Conservation (phyloP, 2,113 vertebrate genomes). For the Erinaceus europaeus region DNA sequence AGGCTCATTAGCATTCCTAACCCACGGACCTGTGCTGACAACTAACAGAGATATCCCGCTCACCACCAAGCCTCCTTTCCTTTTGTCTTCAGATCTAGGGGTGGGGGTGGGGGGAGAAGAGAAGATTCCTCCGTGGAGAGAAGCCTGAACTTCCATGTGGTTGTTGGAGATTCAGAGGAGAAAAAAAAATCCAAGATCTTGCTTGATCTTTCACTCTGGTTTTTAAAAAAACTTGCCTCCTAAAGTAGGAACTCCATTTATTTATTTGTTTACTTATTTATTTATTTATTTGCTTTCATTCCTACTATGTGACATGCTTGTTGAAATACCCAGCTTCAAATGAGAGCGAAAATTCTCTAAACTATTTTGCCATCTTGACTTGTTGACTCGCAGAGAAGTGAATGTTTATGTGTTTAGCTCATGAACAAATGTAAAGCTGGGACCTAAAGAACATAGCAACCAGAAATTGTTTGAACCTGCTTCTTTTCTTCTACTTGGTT, state of each 20-base stretch:
- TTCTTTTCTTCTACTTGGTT: not conserved
- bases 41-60: slow-evolving; percentile 96
- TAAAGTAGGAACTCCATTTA: slow-evolving; percentile 44
- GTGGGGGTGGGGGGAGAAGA: no score
- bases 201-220: not conserved
- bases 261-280: not conserved
- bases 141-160: slow-evolving; percentile 65
- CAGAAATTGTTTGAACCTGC: not conserved
- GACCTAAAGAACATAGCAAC: slow-evolving; percentile 12
- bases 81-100: slow-evolving; percentile 87
- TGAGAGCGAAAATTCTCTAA: slow-evolving; percentile 34
- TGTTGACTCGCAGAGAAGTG: slow-evolving; percentile 7
- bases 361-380: slow-evolving; percentile 52
- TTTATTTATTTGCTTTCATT: not conserved
- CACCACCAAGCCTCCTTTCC: slow-evolving; percentile 85
- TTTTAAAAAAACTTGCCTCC: slow-evolving; percentile 53
- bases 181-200: not conserved
- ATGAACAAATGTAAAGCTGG: not conserved
- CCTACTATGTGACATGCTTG: slow-evolving; percentile 8
- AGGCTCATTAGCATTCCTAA: slow-evolving; percentile 93
- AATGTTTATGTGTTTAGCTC: slow-evolving; percentile 35
- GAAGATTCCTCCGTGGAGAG: slow-evolving; percentile 77
- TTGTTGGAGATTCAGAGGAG: slow-evolving; percentile 38
- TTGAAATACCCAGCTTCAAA: slow-evolving; percentile 43
- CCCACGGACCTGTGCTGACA: slow-evolving; percentile 92